A percentile compares a stretch with the other conserved stretches of the same genome.
Conservation (phyloP, 2,113 vertebrate species). For the Sitta europaea region DNA sequence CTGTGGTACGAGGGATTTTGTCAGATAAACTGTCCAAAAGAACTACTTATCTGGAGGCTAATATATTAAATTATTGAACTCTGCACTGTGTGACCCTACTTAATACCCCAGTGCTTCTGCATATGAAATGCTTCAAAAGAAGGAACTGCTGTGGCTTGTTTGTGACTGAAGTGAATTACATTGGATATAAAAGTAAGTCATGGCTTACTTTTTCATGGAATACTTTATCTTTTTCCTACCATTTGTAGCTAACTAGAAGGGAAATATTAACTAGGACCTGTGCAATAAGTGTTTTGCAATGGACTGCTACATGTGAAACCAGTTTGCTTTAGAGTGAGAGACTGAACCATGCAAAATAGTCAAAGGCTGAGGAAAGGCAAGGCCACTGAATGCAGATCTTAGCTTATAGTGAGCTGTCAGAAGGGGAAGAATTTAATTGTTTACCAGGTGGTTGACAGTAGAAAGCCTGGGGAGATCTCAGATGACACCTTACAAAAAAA, state of each 20-base stretch:
- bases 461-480: background rate
- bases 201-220: background rate
- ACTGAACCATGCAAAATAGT: background rate
- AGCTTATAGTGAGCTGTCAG: background rate
- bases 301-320: background rate
- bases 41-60: background rate
- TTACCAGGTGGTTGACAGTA: background rate
- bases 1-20: background rate
- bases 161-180: background rate
- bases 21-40: background rate
- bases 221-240: background rate
- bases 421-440: background rate
- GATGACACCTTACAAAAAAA: background rate
- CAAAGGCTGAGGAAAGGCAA: background rate
- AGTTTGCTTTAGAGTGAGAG: background rate
- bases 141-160: background rate
- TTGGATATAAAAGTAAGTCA: background rate
- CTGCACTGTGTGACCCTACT: background rate
- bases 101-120: background rate
- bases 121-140: background rate
- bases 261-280: background rate
- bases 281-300: background rate
- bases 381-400: background rate
- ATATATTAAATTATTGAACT: background rate
- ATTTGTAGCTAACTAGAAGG: background rate